These are phyloP conservation scores for Pseudachorutes palmiensis DNA, from an alignment of 1,140 invertebrate species.

Conservation along the genomic window DNA sequence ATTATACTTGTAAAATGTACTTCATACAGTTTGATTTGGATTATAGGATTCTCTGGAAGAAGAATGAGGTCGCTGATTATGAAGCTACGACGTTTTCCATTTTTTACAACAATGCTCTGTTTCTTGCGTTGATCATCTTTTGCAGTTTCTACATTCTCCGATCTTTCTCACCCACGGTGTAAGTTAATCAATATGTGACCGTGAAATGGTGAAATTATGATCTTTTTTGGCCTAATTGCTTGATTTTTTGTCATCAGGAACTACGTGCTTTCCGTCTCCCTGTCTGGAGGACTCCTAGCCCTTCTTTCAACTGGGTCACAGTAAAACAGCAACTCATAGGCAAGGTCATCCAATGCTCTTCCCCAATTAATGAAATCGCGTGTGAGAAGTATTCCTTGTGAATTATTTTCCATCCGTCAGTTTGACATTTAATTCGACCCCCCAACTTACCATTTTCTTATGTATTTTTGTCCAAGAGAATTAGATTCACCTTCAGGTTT, in stretches of 20 bases:
- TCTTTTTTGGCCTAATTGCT: too few relatives aligned
- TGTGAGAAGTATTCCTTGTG: too few relatives aligned
- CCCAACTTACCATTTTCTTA: too few relatives aligned
- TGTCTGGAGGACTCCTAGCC: conserved; percentile 74
- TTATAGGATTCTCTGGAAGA: conserved; percentile 84
- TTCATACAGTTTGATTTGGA: conserved; percentile 13
- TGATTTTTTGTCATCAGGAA: conserved; percentile 53
- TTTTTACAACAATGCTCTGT: conserved; percentile 98
- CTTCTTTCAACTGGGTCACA: conserved; percentile 77
- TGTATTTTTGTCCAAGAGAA: too few relatives aligned
- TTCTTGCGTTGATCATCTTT: conserved; percentile 87
- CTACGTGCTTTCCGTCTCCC: conserved; percentile 79
- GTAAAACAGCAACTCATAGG: conserved; percentile 32
- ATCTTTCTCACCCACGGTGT: conserved; percentile 79
- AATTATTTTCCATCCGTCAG: too few relatives aligned
- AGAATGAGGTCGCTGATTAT: conserved; percentile 98
- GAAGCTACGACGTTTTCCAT: conserved; percentile 98
- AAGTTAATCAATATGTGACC: conserved; percentile 45
- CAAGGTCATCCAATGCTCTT: too few relatives aligned
- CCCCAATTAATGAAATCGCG: too few relatives aligned
- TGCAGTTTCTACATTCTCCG: conserved; percentile 88
- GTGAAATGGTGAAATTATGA: too few relatives aligned
- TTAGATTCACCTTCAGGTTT: too few relatives aligned
- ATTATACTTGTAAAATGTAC: conserved; percentile 18
- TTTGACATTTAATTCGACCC: too few relatives aligned